Evolutionary conservation across 2,113 vertebrate genomes (phyloP), one percentile per base, ranked within the genome.

Genomic region (Piprites chloris): DNA sequence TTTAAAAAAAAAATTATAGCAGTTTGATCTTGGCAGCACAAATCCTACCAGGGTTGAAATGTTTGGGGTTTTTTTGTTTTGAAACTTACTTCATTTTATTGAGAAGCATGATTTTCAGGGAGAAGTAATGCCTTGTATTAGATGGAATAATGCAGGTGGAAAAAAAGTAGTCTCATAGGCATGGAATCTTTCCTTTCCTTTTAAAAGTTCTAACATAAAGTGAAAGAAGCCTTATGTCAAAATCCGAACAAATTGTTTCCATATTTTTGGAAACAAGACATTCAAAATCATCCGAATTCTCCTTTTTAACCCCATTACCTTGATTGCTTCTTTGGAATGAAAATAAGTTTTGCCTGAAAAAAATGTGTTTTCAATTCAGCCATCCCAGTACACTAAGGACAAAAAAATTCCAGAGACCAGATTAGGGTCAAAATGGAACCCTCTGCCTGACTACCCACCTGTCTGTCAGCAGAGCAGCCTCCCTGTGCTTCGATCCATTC

Each of bases 21-120:
- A 66, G 6, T 61, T 75, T 52, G 24, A 39, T 66, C 33, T 44
- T 59, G 65, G 26, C 15, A 73, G 32, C 69, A 87, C 20, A 66
- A 90, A 77, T 22, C 22, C 41, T 62, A 39, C 10, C 11, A 41
- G 23, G 21, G 19, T 30, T 76, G n/a, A 94, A 93, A 85, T 14
- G 16, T 24, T 49, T 27, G 20, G 46, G 1, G 1, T 41, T 35
- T 44, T 41, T 85, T 27, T 35, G 4, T 59, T 91, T 82, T 65
- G 17, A 79, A 94, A 73, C 26, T 44, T 65, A 65, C 32, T 87
- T 85, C 21, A 15, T 81, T 93, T 92, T 85, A 35, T 69, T 58
- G 50, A 23, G 21, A 93, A 85, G 5, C 12, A 62, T 44, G 32
- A 61, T 55, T 86, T 77, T 16, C 35, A 62, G 9, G 49, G 12